These are phyloP conservation scores for Myrmecobius fasciatus DNA, from an alignment of 2,113 vertebrate species.

Conservation along the genomic window DNA sequence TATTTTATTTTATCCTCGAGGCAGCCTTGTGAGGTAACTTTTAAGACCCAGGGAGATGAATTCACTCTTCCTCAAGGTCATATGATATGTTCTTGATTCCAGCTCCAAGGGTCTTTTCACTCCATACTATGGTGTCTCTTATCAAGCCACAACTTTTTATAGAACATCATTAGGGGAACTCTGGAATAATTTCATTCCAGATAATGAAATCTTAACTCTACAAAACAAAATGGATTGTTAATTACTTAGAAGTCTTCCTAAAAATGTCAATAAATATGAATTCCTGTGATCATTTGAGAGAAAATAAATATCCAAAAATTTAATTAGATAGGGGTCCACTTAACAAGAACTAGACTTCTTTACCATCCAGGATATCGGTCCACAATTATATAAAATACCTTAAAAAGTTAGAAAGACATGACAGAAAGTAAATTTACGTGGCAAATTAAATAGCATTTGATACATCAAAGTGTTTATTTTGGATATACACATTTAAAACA, in stretches of 20 bases:
- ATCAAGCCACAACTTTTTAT: conserved; percentile 34
- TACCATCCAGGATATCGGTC: neutral
- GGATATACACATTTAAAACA: conserved; percentile 84
- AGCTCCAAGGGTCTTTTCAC: neutral
- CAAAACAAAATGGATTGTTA: conserved; percentile 35
- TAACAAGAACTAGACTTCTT: conserved; percentile 24
- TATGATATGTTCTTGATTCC: neutral
- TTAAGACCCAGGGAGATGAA: neutral
- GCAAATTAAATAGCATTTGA: conserved; percentile 27
- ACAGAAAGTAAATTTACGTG: conserved; percentile 55
- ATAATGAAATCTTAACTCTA: conserved; percentile 22
- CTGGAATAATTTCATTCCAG: conserved; percentile 50
- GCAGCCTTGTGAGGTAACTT: neutral
- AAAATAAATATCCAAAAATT: neutral
- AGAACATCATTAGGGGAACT: conserved; percentile 56
- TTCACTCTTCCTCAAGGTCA: neutral
- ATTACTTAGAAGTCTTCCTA: conserved; percentile 3
- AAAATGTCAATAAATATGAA: neutral
- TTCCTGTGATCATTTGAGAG: neutral
- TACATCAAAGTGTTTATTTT: conserved; percentile 84
- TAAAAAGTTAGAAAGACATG: conserved; percentile 48
- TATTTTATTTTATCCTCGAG: neutral
- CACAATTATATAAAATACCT: neutral
- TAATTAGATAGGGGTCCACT: neutral
- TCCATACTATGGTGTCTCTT: neutral